Conservation (phyloP, 2,113 vertebrate species). For the Sarotherodon lohbergeri region DNA sequence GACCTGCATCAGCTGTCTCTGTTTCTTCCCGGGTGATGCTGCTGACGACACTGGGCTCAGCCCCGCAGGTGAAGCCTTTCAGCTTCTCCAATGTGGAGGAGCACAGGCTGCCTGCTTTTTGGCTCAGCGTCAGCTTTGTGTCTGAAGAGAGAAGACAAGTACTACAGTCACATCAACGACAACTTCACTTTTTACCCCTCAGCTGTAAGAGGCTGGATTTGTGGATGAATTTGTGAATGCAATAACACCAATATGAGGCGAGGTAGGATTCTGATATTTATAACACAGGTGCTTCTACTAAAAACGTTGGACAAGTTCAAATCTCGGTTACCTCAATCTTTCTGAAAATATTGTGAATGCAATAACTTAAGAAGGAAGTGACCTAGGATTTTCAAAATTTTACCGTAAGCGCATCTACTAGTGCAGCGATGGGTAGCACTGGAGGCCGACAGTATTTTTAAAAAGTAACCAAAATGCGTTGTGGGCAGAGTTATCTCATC, state of each 20-base stretch:
- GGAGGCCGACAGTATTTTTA: not conserved
- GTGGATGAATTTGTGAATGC: not conserved
- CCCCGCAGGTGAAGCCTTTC: slow-evolving; percentile 56
- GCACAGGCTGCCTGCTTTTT: slow-evolving; percentile 26
- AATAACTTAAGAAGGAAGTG: not conserved
- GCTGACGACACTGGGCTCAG: not conserved
- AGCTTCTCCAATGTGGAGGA: slow-evolving; percentile 63
- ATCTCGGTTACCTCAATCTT: accelerated
- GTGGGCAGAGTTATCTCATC: not conserved
- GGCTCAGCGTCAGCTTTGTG: not conserved
- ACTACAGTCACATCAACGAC: not conserved
- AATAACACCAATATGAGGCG: not conserved
- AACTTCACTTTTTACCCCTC: not conserved
- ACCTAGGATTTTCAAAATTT: not conserved
- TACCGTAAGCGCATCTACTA: not conserved
- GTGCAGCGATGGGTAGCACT: not conserved
- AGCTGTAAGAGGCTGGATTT: not conserved
- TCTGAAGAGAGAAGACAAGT: slow-evolving; percentile 2
- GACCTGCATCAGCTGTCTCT: not conserved
- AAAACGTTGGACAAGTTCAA: not conserved
- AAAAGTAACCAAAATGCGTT: too few species aligned
- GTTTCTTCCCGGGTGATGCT: not conserved
- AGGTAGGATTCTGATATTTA: accelerated
- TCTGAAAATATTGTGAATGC: not conserved
- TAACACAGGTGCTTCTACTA: accelerated